Conservation (phyloP, 2,888 invertebrate species). For the Hemaris fuciformis region DNA sequence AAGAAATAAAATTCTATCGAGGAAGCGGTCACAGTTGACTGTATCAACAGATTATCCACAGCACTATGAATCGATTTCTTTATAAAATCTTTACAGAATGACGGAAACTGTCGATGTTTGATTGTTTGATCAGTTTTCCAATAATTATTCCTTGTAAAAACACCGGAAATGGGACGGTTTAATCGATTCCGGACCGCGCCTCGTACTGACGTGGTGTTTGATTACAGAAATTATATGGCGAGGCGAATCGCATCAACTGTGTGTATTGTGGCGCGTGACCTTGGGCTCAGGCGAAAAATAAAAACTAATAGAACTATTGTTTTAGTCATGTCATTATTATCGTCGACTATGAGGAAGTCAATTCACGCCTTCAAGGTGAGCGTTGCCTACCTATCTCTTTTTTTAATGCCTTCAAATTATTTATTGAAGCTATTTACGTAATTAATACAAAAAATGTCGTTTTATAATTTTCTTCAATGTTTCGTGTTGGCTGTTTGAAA, state of each 20-base stretch:
- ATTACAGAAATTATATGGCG: conserved; percentile 79
- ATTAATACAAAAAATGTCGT: conserved; percentile 7
- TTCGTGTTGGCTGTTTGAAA: conserved; percentile 7
- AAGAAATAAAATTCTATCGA: conserved; percentile 73
- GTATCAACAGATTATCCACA: conserved; percentile 73
- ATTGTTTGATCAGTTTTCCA: conserved; percentile 74
- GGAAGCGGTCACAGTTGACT: conserved; percentile 79
- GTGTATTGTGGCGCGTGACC: conserved; percentile 72
- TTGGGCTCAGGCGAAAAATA: conserved; percentile 69
- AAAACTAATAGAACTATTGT: conserved; percentile 80
- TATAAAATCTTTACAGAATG: conserved; percentile 59
- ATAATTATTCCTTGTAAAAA: conserved; percentile 75
- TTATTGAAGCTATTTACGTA: conserved; percentile 12
- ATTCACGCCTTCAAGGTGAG: conserved; percentile 72
- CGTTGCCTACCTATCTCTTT: conserved; percentile 49
- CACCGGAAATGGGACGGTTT: conserved; percentile 75
- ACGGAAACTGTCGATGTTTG: conserved; percentile 69
- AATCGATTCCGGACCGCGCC: conserved; percentile 76
- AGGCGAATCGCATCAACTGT: conserved; percentile 71
- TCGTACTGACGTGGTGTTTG: conserved; percentile 67
- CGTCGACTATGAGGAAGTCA: conserved; percentile 69
- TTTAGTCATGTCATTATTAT: conserved; percentile 76
- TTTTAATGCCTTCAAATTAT: conserved; percentile 38
- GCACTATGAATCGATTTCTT: conserved; percentile 66
- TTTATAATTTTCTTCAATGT: not conserved